Conservation (phyloP, 2,797 vertebrate species). For the Syndactyla subalaris region DNA sequence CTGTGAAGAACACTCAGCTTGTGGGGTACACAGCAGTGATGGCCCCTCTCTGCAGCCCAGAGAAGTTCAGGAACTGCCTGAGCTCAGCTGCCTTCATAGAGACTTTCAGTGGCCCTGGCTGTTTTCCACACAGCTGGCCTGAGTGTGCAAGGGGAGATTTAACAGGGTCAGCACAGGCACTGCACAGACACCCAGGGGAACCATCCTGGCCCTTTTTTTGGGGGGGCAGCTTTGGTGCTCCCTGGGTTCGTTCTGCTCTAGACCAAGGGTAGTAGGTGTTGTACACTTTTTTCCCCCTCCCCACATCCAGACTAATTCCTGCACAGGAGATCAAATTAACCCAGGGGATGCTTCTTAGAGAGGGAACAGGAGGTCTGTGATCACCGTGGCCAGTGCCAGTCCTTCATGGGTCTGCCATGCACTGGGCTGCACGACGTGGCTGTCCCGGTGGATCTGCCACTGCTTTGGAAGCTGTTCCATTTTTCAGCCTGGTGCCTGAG, state of each 20-base stretch:
- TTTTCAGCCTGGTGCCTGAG: conserved; percentile 8
- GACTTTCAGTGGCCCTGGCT: not conserved
- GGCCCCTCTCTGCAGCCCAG: not conserved
- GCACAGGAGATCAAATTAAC: not conserved
- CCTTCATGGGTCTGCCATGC: not conserved
- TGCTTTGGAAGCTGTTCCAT: not conserved
- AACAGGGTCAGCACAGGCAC: too few species aligned
- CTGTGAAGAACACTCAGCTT: not conserved
- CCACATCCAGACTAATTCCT: not conserved
- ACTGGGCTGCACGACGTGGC: not conserved
- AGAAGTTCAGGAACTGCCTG: not conserved
- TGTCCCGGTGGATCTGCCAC: not conserved
- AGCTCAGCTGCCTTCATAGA: too few species aligned
- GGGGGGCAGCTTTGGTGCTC: not conserved
- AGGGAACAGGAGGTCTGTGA: not conserved
- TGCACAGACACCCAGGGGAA: not conserved
- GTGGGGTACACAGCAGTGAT: not conserved
- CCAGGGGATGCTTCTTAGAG: not conserved
- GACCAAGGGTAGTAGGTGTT: not conserved
- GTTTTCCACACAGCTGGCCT: not conserved
- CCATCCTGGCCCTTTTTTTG: not conserved
- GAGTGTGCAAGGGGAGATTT: not conserved
- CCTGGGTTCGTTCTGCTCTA: not conserved
- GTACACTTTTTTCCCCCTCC: too few species aligned
- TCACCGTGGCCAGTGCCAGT: not conserved